Evolutionary conservation across 2,797 vertebrate genomes (phyloP), one percentile per base, ranked within the genome.

Genomic region (Fratercula arctica): DNA sequence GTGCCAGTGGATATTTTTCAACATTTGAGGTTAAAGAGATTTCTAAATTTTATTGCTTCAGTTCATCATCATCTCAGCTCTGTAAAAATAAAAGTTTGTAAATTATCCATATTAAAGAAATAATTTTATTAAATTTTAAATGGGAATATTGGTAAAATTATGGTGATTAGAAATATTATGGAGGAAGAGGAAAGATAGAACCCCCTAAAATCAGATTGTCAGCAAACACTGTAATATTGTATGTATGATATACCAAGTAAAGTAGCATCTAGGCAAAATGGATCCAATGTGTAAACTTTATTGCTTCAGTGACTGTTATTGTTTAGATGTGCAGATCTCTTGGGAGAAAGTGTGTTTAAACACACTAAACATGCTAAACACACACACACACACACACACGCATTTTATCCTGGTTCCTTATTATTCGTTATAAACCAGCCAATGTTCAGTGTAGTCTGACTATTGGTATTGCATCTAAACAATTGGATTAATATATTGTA

Each of bases 221-320:
- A 53, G 9, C 43, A 69, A 12, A 57, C 15, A 43, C 4, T 64
- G 12, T 50, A 61, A 64, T 60, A 63, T 31, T 17, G 21, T 53
- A 14, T 0, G 1, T 33, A 12, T 2, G 3, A 25, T 56, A 56
- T 57, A 39, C 3, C 3, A 64, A 56, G 7, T 12, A 57, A 54
- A 4, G 8, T 39, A 68, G 43, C 8, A 89, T 67, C 13, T 56
- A 50, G 37, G 18, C 7, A 76, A 84, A 77, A 75, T 37, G 0
- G 21, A 63, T 48, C 3, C 8, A 76, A 16, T 37, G 33, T 33
- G 13, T 66, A 75, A 87, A 33, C 1, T 43, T 59, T 61, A 41
- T 50, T 79, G 29, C 24, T 79, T 69, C 53, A 50, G 24, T 61
- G 19, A 53, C 17, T 57, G 4, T 43, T 75, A 56, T 54, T 43